A percentile compares a stretch with the other conserved stretches of the same genome.
Evolutionary conservation across 2,888 invertebrate genomes (phyloP).

Genomic region (Brachyptera risi): DNA sequence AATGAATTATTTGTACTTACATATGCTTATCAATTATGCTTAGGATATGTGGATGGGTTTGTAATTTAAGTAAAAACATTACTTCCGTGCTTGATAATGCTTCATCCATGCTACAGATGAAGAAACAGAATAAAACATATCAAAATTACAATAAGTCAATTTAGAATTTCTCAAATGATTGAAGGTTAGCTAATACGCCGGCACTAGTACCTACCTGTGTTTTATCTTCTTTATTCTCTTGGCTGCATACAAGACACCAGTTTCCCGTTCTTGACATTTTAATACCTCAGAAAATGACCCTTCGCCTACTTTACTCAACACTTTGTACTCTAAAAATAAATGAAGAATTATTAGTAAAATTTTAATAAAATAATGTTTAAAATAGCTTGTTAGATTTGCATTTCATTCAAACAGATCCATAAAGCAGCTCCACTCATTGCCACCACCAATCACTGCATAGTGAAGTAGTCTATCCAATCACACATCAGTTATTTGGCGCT

Average conservation of each 20-base stretch:
- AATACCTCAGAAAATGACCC: conserved; percentile 66
- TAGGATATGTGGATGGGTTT: conserved; percentile 58
- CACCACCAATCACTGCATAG: background rate
- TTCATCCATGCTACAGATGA: conserved; percentile 46
- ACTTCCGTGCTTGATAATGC: conserved; percentile 55
- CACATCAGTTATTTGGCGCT: background rate
- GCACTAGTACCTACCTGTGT: conserved; percentile 51
- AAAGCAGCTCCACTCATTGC: background rate
- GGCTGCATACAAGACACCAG: conserved; percentile 55
- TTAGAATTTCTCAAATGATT: conserved; percentile 6
- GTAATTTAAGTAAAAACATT: conserved; percentile 55
- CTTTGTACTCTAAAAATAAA: conserved; percentile 53
- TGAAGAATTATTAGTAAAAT: no score
- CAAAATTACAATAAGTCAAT: conserved; percentile 23
- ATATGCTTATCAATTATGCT: conserved; percentile 59
- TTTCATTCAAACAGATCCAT: background rate
- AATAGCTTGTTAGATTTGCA: no score
- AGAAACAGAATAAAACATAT: conserved; percentile 33
- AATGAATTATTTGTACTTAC: no score
- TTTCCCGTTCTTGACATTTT: conserved; percentile 57
- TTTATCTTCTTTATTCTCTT: conserved; percentile 60
- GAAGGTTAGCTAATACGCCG: background rate
- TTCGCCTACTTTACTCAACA: conserved; percentile 62
- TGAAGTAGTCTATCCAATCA: no score
- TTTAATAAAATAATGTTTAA: background rate